Base-by-base conservation (phyloP, 2,113 vertebrate genomes). In the Morone saxatilis region DNA sequence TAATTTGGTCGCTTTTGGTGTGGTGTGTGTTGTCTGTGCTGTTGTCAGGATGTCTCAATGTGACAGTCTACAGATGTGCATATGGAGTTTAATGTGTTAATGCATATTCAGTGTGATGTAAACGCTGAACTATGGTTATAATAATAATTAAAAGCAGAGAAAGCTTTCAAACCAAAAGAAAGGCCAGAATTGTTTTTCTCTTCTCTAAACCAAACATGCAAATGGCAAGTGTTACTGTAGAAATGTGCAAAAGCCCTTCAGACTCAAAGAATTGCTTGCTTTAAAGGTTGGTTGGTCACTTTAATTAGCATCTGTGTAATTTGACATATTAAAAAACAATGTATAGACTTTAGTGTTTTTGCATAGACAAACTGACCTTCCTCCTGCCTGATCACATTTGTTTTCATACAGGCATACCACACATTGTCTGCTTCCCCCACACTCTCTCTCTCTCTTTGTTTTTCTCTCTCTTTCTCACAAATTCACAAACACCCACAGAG, bases 401-500 rank as follows among this genome's bases (percentile, higher is more conserved):
- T 51, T 80, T 60, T 7, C 43, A 61, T 48, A 5, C 20, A 57
- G 38, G 12, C 75, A 43, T 1, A 38, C 41, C 43, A 45, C 57
- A 78, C 22, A 48, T 17, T 22, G 6, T 20, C 79, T 61, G 40
- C 56, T 4, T 31, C 68, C 36, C 7, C 8, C 1, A 5, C 31
- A 4, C 11, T 25, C 19, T 40, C 7, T 17, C 56, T 45, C 70
- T 74, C 48, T 57, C 16, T 22, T 16, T 50, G 40, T n/a, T 36
- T 36, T 51, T 70, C n/a, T 56, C 31, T 65, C 17, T 71, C 47
- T 57, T 7, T 20, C 57, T 76, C 78, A 85, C 72, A 75, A 54
- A 80, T 85, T 83, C 45, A 65, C 40, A 81, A 71, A 79, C 57
- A 57, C 59, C 61, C 62, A 79, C 50, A 43, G 59, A 81, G 67